Evolutionary conservation across 2,113 vertebrate genomes (phyloP).

Genomic region (Pogona vitticeps): DNA sequence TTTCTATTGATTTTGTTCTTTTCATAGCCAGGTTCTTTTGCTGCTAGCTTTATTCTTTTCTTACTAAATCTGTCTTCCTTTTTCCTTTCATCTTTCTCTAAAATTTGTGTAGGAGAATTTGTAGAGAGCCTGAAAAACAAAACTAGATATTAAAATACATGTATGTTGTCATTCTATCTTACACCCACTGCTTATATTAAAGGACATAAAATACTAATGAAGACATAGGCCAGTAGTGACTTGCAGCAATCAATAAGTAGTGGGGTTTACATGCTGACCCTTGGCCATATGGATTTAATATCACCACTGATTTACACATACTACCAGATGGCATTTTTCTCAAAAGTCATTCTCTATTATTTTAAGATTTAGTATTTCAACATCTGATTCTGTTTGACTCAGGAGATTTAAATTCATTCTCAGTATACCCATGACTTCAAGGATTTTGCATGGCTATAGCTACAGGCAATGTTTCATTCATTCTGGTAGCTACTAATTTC

Average conservation of each 20-base stretch:
- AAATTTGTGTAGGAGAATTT: conserved; percentile 21
- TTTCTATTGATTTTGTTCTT: conserved; percentile 51
- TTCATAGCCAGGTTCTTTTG: conserved; percentile 38
- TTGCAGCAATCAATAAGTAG: conserved; percentile 61
- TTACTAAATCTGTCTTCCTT: conserved; percentile 14
- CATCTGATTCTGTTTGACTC: not conserved
- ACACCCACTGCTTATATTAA: conserved; percentile 48
- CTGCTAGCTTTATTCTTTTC: conserved; percentile 27
- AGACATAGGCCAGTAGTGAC: conserved; percentile 56
- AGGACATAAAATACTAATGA: conserved; percentile 63
- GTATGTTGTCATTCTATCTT: conserved; percentile 47
- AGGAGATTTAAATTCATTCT: conserved; percentile 9
- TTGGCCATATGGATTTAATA: conserved; percentile 74
- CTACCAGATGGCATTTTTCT: conserved; percentile 44
- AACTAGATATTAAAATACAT: conserved; percentile 38
- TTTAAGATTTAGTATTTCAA: conserved; percentile 12
- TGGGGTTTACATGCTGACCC: conserved; percentile 64
- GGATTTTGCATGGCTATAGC: conserved; percentile 3
- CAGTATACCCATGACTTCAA: conserved; percentile 1
- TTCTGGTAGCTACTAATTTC: conserved; percentile 2
- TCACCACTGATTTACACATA: conserved; percentile 70
- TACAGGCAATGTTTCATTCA: not conserved
- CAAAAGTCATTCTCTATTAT: not conserved
- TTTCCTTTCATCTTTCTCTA: conserved; percentile 23
- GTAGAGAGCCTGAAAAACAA: conserved; percentile 18